Percentiles rank a stretch among this genome's conserved stretches.
Conservation (phyloP, 2,797 vertebrate genomes). For the Acomys russatus region DNA sequence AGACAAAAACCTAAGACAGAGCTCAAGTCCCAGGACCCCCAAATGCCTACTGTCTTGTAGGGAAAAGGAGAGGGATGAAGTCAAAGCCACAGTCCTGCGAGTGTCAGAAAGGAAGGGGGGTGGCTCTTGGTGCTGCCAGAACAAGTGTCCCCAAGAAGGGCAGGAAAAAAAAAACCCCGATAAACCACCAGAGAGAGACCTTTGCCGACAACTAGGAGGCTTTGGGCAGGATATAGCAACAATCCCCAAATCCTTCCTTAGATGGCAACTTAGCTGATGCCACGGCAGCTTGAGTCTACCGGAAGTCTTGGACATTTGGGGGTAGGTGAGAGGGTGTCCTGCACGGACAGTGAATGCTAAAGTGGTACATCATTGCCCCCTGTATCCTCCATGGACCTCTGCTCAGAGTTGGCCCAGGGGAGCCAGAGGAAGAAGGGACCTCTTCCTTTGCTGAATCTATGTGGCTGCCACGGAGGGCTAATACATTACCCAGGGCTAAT, state of each 20-base stretch:
- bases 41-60: neutral
- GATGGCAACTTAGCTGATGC: neutral
- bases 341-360: neutral
- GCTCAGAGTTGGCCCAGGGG: neutral
- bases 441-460: neutral
- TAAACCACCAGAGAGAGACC: neutral
- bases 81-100: neutral
- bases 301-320: neutral
- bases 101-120: neutral
- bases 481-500: constrained; percentile 83
- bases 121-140: neutral
- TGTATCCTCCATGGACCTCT: neutral
- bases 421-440: neutral
- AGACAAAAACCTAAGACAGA: too few species aligned
- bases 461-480: constrained; percentile 57
- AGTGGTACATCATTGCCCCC: neutral
- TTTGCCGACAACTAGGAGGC: neutral
- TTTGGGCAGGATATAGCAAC: neutral
- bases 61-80: neutral
- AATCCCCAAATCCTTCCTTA: neutral
- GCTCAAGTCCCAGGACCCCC: neutral
- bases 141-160: neutral
- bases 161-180: neutral
- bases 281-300: neutral
- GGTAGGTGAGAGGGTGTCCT: neutral